phyloP scores from a whole-genome alignment of 2,797 vertebrate species.

The Aulostomus chinensis region DNA sequence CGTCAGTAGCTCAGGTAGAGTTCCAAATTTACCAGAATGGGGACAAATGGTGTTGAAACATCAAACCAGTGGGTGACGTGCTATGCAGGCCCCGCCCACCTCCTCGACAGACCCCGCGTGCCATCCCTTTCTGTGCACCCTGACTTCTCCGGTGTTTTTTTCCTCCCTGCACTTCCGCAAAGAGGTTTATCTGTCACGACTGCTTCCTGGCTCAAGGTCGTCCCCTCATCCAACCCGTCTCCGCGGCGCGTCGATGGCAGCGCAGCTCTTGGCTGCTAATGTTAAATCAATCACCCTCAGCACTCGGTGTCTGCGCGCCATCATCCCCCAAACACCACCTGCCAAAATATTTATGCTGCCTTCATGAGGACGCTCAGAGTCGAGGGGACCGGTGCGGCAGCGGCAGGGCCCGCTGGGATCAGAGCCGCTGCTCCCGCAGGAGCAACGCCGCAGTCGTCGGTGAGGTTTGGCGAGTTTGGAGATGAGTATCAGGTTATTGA shows the following conservation, averaged over 20 bases:
- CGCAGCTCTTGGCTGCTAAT: conserved; percentile 58
- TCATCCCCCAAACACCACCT: conserved; percentile 69
- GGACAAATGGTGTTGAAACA: too few relatives aligned
- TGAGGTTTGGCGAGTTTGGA: too few relatives aligned
- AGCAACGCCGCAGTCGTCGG: too few relatives aligned
- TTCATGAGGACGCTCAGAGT: conserved; percentile 41
- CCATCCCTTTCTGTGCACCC: conserved; percentile 13
- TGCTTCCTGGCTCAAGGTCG: conserved; percentile 68
- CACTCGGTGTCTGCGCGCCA: conserved; percentile 53
- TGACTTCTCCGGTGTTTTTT: conserved; percentile 31
- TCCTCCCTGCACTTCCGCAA: conserved; percentile 38
- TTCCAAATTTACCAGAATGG: too few relatives aligned
- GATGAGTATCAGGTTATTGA: conserved; percentile 40
- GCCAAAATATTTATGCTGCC: conserved; percentile 74
- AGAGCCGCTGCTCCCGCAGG: too few relatives aligned
- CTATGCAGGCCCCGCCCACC: too few relatives aligned
- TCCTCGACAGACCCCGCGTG: too few relatives aligned
- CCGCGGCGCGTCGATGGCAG: conserved; percentile 53
- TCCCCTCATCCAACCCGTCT: conserved; percentile 38
- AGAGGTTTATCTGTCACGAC: conserved; percentile 54
- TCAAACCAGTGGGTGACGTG: too few relatives aligned
- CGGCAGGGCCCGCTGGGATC: too few relatives aligned
- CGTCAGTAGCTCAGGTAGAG: too few relatives aligned
- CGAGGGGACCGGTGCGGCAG: conserved; percentile 19
- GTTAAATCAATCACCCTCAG: conserved; percentile 70